Evolutionary conservation across 2,797 vertebrate genomes (phyloP).

Genomic region (Nyctalus aviator): DNA sequence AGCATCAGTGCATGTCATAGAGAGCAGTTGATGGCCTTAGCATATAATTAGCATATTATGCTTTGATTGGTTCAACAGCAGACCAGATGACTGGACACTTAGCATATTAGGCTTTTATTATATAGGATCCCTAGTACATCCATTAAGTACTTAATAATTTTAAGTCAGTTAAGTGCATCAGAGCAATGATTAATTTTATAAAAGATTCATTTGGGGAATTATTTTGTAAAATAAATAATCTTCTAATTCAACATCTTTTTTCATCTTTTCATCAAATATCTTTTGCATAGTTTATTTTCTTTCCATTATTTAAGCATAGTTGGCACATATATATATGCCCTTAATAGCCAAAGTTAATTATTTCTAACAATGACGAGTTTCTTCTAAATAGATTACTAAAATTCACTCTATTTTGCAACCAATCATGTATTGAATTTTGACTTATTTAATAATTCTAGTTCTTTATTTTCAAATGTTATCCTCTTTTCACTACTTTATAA

Average conservation of each 20-base stretch:
- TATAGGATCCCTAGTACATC: background rate
- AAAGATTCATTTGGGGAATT: background rate
- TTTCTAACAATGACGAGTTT: background rate
- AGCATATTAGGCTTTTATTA: too few relatives aligned
- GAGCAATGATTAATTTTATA: background rate
- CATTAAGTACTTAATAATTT: conserved; percentile 10
- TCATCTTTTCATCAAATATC: background rate
- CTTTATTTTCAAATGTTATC: background rate
- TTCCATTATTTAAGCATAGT: background rate
- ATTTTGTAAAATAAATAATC: conserved; percentile 35
- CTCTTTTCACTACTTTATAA: background rate
- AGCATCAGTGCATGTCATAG: too few relatives aligned
- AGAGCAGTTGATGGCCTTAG: too few relatives aligned
- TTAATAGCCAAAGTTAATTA: background rate
- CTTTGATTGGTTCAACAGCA: too few relatives aligned
- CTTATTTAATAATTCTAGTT: background rate
- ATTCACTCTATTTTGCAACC: background rate
- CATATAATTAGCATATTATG: too few relatives aligned
- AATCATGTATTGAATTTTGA: background rate
- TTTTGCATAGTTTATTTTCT: background rate
- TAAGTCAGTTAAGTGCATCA: background rate
- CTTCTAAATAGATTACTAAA: background rate
- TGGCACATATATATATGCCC: background rate
- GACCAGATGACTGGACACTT: too few relatives aligned
- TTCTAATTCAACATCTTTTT: background rate